phyloP scores from a whole-genome alignment of 2,113 vertebrate species.

The Chamaetylas fuelleborni region DNA sequence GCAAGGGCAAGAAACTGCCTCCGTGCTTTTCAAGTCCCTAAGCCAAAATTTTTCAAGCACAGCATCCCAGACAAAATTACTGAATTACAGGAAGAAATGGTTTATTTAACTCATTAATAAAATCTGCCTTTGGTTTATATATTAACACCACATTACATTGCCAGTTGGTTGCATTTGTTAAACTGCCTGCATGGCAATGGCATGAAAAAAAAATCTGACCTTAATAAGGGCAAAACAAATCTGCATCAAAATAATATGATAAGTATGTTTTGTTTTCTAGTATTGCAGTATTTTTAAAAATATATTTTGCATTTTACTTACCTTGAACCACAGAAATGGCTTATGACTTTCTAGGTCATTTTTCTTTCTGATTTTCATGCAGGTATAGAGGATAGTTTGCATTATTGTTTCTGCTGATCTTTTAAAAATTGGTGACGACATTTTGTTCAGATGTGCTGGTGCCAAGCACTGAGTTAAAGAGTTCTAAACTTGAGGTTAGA shows the following conservation, averaged over 20 bases:
- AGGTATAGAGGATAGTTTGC: neutral
- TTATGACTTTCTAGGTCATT: neutral
- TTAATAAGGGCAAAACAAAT: neutral
- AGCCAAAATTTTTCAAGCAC: neutral
- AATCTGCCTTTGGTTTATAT: neutral
- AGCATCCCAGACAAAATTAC: neutral
- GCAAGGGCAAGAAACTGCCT: neutral
- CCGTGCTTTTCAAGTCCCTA: neutral
- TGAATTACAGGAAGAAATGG: neutral
- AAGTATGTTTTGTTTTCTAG: neutral
- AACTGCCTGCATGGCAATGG: neutral
- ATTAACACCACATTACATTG: neutral
- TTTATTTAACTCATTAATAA: neutral
- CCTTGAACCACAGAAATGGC: neutral
- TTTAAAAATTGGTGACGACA: neutral
- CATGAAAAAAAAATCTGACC: neutral
- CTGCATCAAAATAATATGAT: neutral
- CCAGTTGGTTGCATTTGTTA: neutral
- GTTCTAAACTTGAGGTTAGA: neutral
- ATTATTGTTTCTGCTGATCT: neutral
- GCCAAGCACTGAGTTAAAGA: neutral
- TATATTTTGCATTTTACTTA: neutral
- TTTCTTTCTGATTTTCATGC: neutral
- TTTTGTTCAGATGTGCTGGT: neutral
- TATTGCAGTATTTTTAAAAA: rapidly evolving